Evolutionary conservation across 2,113 vertebrate genomes (phyloP), one percentile per base, ranked within the genome.

Genomic region (Mastomys coucha): DNA sequence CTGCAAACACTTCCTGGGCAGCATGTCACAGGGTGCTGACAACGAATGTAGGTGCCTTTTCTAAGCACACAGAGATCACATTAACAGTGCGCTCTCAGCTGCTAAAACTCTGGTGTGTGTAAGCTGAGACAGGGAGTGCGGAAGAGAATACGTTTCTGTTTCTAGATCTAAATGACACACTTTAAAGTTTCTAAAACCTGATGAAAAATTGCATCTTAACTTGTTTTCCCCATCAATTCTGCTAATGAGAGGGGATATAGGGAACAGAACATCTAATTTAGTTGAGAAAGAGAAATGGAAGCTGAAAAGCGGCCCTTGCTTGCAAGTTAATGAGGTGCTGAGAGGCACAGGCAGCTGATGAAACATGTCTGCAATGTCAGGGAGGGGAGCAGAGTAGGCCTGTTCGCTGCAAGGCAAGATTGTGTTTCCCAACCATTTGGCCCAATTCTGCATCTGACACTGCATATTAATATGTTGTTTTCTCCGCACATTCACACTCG

Each of bases 211-310:
- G 0, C 33, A 86, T 69, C 65, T 84, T 36, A 49, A 88, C 86
- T 24, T 24, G 58, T 60, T 89, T 53, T 51, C 88, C n/a, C 77
- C 42, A 78, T 39, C 60, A 63, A 70, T 75, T 89, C 26, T 96
- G 87, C 42, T 69, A 90, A 81, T 89, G 65, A 39, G 49, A 14
- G 60, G 39, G 42, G 45, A 42, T 39, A 51, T 1, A 42, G 33
- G 56, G 88, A 95, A 80, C 5, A 12, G 28, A 91, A 39, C 81
- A 87, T 77, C 42, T 94, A 81, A 91, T 91, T 85, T 93, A 85
- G 97, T 85, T 73, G 86, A 96, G 91, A 81, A 92, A 93, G 70
- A 93, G 45, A 85, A 72, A 11, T 85, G 39, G 65, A 94, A 90
- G 69, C 73, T 4, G 2, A 89, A 89, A 85, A 88, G 19, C 0